Evolutionary conservation across 1,140 invertebrate species (phyloP), one percentile per base, ranked within the genome.

Genomic region (Bombus balteatus): DNA sequence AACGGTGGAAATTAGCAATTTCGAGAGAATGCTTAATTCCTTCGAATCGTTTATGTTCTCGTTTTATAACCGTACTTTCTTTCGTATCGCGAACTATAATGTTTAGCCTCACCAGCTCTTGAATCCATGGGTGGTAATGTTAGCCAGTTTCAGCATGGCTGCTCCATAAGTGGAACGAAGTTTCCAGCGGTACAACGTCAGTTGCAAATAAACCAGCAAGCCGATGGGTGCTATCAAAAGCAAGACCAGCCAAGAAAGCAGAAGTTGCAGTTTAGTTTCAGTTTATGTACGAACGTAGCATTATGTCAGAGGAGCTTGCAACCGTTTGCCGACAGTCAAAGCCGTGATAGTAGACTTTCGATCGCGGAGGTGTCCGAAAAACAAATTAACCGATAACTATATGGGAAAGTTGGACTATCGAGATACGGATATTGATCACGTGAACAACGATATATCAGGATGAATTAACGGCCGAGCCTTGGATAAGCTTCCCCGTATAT

Each of bases 141-240:
- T 53, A 53, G 47, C 59, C 65, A 47, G 65, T 80, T 53, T 53
- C 43, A 39, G 34, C 43, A 28, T 39, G 28, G 12, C 22, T 74
- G 37, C 28, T 28, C n/a, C 57, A 73, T 37, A 59, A 74, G 53
- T 32, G 68, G 70, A 32, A 53, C 53, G 12, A 43, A 82, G 34
- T 62, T 82, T 34, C 37, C 6, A 9, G 3, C 18, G 18, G 28
- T 34, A n/a, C 25, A 34, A 3, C 53, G 71, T 73, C 71, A 82
- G 78, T 74, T 74, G 57, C 71, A 62, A 82, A 73, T 82, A 73
- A 59, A 82, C 71, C 80, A 25, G 70, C 37, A 25, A 82, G 39
- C 41, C 71, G 71, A 82, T 74, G 53, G n/a, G 13, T 39, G 57
- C 37, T 47, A 82, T 82, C 80, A 82, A 73, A 74, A 82, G 34